phyloP scores from a whole-genome alignment of 2,888 invertebrate species.

The Eucera pruinosa region DNA sequence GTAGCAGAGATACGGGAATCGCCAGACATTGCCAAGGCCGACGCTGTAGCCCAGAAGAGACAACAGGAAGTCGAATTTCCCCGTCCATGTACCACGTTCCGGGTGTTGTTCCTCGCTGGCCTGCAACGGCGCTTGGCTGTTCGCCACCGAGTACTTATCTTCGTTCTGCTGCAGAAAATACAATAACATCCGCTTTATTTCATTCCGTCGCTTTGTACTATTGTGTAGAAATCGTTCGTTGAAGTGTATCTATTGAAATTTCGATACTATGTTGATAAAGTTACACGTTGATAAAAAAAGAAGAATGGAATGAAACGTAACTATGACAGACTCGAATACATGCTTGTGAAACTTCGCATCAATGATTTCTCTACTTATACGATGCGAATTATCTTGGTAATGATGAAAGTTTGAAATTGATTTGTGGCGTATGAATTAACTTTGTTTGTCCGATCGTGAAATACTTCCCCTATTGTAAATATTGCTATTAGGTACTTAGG shows the following conservation, averaged over 20 bases:
- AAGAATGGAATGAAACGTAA: too few relatives aligned
- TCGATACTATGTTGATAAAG: not conserved
- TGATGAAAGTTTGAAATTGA: too few relatives aligned
- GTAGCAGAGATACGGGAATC: constrained; percentile 91
- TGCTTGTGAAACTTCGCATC: not conserved
- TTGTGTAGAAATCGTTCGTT: not conserved
- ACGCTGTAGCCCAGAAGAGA: constrained; percentile 90
- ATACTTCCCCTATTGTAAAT: too few relatives aligned
- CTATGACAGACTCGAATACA: not conserved
- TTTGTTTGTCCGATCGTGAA: too few relatives aligned
- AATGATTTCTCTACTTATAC: too few relatives aligned
- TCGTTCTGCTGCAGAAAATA: constrained; percentile 79
- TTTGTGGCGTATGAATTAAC: too few relatives aligned
- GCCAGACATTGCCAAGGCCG: constrained; percentile 91
- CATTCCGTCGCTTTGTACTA: not conserved
- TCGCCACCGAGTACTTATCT: constrained; percentile 84
- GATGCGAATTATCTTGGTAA: too few relatives aligned
- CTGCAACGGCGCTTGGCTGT: constrained; percentile 85
- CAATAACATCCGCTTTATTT: not conserved
- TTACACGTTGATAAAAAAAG: too few relatives aligned
- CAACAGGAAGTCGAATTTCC: constrained; percentile 90
- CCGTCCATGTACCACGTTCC: constrained; percentile 90
- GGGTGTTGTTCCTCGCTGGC: constrained; percentile 84
- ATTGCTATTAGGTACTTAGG: too few relatives aligned
- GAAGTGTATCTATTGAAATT: not conserved